Conservation (phyloP, 2,888 invertebrate species). For the Thumatha senex region DNA sequence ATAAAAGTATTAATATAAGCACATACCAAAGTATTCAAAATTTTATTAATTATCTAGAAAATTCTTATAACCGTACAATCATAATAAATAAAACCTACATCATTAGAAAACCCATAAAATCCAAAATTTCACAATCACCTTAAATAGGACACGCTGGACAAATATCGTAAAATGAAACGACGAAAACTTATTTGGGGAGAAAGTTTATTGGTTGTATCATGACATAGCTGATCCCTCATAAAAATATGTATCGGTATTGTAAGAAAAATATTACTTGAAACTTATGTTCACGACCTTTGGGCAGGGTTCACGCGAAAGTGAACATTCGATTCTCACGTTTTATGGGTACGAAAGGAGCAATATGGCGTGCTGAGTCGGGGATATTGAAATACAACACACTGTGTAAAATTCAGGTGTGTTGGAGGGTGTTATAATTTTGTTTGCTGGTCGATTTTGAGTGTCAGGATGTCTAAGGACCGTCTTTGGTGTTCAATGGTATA, state of each 20-base stretch:
- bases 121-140: slow-evolving; percentile 8
- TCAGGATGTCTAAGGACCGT: slow-evolving; percentile 31
- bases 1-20: too few relatives aligned
- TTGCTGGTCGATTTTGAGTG: slow-evolving; percentile 40
- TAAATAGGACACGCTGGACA: slow-evolving; percentile 58
- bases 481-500: slow-evolving; percentile 26
- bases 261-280: slow-evolving; percentile 62
- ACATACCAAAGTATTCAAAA: too few relatives aligned
- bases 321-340: slow-evolving; percentile 55
- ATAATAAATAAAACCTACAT: not conserved
- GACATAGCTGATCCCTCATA: slow-evolving; percentile 75
- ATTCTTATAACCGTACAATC: too few relatives aligned
- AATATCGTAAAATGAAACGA: slow-evolving; percentile 69
- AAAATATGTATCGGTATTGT: slow-evolving; percentile 77
- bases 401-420: slow-evolving; percentile 60
- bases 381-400: slow-evolving; percentile 50
- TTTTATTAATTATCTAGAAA: too few relatives aligned
- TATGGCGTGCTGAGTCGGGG: slow-evolving; percentile 59
- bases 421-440: slow-evolving; percentile 43
- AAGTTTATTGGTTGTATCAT: slow-evolving; percentile 75
- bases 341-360: slow-evolving; percentile 46
- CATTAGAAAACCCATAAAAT: not conserved
- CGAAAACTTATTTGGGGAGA: slow-evolving; percentile 71
- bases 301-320: slow-evolving; percentile 52
- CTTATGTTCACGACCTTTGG: slow-evolving; percentile 45